Percentiles rank a stretch among this genome's conserved stretches.
These are phyloP conservation scores for Diacarnus erythraeanus DNA, from an alignment of 37 sponge, comb jelly and placozoan species.

Conservation along the genomic window DNA sequence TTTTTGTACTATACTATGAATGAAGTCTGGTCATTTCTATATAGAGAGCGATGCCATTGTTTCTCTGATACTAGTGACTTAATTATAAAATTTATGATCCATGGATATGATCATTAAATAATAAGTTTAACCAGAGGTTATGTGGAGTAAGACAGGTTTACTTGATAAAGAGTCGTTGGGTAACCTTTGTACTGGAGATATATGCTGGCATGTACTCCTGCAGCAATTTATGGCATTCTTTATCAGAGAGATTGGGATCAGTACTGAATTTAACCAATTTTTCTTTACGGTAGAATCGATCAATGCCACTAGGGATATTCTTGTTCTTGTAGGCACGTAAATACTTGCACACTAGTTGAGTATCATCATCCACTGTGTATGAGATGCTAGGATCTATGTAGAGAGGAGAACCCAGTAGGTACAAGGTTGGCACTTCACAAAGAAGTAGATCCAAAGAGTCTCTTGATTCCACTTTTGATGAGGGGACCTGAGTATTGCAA, in stretches of 20 bases:
- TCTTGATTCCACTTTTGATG: conserved; percentile 14
- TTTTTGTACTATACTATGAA: no score
- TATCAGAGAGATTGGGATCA: conserved; percentile 25
- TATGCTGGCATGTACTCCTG: conserved; percentile 45
- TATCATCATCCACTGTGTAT: conserved; percentile 61
- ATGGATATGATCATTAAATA: neutral
- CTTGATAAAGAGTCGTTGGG: conserved; percentile 77
- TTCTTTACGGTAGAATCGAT: conserved; percentile 60
- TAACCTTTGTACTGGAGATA: conserved; percentile 46
- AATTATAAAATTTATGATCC: neutral
- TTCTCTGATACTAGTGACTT: no score
- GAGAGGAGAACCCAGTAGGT: conserved; percentile 55
- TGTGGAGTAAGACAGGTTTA: neutral
- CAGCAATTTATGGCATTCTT: conserved; percentile 64
- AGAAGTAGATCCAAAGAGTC: conserved; percentile 50
- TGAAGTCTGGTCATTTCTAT: no score
- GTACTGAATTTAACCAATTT: conserved; percentile 45
- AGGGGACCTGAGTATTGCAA: no score
- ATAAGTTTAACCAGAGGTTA: no score
- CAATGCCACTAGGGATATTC: conserved; percentile 28
- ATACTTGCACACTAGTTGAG: conserved; percentile 85
- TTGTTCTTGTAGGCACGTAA: conserved; percentile 51
- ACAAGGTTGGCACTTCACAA: conserved; percentile 51
- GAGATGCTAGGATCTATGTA: conserved; percentile 32
- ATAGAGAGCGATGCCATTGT: no score